phyloP scores from a whole-genome alignment of 2,888 invertebrate species.

The Acrobasis suavella region DNA sequence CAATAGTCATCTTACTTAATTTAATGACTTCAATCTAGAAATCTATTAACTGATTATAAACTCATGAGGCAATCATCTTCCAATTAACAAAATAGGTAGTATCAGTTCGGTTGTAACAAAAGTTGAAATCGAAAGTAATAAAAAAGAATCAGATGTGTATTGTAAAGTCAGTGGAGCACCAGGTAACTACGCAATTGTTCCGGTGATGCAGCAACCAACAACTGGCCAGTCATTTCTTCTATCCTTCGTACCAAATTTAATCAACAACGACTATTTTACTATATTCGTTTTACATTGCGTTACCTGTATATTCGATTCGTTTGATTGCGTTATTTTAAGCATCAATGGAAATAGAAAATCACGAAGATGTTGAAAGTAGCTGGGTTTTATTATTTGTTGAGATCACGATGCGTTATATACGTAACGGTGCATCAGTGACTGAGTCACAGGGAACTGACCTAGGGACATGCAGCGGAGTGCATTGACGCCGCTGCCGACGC shows the following conservation, averaged over 20 bases:
- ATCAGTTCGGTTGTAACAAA: slow-evolving; percentile 45
- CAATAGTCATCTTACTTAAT: no score
- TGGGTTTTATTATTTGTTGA: slow-evolving; percentile 42
- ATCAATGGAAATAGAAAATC: slow-evolving; percentile 27
- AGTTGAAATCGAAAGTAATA: slow-evolving; percentile 70
- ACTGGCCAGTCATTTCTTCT: slow-evolving; percentile 51
- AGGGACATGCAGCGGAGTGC: slow-evolving; percentile 78
- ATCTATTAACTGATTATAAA: neutral
- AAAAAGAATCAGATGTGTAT: slow-evolving; percentile 62
- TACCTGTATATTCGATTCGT: slow-evolving; percentile 20
- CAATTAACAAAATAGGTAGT: slow-evolving; percentile 26
- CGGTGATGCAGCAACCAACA: slow-evolving; percentile 54
- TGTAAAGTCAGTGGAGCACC: slow-evolving; percentile 75
- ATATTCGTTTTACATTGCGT: slow-evolving; percentile 40
- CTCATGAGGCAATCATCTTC: neutral
- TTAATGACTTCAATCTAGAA: no score
- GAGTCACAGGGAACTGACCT: slow-evolving; percentile 82
- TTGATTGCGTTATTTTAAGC: slow-evolving; percentile 26
- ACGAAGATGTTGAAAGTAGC: slow-evolving; percentile 8
- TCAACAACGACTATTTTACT: slow-evolving; percentile 23
- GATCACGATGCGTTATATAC: slow-evolving; percentile 66
- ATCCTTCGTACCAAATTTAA: slow-evolving; percentile 33
- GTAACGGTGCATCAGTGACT: slow-evolving; percentile 77
- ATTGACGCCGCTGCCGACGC: slow-evolving; percentile 73
- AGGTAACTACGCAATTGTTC: slow-evolving; percentile 70